Percentiles rank a stretch among this genome's conserved stretches.
Conservation (phyloP, 2,797 vertebrate species). For the Melopsittacus undulatus region DNA sequence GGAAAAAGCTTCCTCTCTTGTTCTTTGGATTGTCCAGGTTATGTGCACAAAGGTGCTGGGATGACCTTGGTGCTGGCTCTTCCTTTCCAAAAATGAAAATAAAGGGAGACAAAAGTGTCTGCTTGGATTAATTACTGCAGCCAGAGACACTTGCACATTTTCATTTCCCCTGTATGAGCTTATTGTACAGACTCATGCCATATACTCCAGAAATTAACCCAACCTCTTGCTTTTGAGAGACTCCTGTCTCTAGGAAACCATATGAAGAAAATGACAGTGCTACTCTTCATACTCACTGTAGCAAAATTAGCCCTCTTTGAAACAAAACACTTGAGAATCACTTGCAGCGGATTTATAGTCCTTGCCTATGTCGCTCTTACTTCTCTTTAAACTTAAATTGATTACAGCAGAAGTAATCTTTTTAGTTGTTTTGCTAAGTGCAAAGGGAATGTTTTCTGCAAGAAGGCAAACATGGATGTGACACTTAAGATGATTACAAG, state of each 20-base stretch:
- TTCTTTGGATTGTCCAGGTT: background rate
- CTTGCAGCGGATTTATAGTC: constrained; percentile 16
- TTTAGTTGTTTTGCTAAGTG: constrained; percentile 28
- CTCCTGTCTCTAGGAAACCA: constrained; percentile 29
- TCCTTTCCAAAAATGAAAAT: background rate
- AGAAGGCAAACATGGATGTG: background rate
- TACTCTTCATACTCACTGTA: background rate
- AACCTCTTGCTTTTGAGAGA: constrained; percentile 18
- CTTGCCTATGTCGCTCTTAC: background rate
- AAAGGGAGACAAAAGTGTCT: background rate
- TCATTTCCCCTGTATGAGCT: background rate
- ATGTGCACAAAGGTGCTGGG: background rate
- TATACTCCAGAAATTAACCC: background rate
- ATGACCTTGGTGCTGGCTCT: background rate
- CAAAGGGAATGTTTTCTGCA: background rate
- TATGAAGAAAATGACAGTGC: background rate
- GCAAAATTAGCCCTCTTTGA: constrained; percentile 22
- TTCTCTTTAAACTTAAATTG: constrained; percentile 29
- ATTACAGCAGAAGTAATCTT: constrained; percentile 32
- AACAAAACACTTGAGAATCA: constrained; percentile 23
- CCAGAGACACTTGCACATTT: background rate
- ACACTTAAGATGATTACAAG: constrained; percentile 28
- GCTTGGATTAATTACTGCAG: background rate
- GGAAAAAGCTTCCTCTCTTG: background rate
- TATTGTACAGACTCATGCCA: background rate